These are phyloP conservation scores for Drosophila santomea DNA, from an alignment of 1,140 invertebrate genomes.

Conservation along the genomic window DNA sequence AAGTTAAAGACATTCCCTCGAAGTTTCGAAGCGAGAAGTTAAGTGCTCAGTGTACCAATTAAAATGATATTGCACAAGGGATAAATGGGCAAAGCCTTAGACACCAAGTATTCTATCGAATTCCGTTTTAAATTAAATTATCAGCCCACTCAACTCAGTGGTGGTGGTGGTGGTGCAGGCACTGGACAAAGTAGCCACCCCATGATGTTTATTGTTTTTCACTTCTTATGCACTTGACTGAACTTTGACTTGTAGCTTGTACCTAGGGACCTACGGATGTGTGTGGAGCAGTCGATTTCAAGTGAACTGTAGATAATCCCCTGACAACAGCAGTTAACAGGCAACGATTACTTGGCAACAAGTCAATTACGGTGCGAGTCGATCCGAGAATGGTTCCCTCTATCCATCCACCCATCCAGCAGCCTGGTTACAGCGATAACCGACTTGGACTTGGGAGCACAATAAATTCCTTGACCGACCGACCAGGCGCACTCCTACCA, in stretches of 20 bases:
- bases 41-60: conserved; percentile 2
- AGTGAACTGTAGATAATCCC: conserved; percentile 81
- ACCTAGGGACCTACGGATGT: background rate
- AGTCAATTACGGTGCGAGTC: conserved; percentile 66
- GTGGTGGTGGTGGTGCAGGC: background rate
- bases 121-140: conserved; percentile 31
- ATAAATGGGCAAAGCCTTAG: background rate
- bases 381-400: conserved; percentile 20
- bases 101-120: conserved; percentile 19
- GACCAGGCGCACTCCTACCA: conserved; percentile 10
- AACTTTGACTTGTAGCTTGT: conserved; percentile 33
- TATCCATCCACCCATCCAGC: background rate
- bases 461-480: conserved; percentile 68
- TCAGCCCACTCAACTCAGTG: background rate
- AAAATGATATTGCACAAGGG: conserved; percentile 10
- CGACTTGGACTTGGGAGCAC: conserved; percentile 49
- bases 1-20: no score
- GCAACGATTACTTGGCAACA: conserved; percentile 83
- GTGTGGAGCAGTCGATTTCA: conserved; percentile 62
- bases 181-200: background rate
- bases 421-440: conserved; percentile 70
- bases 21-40: background rate
- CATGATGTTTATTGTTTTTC: conserved; percentile 80
- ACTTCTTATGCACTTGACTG: conserved; percentile 72
- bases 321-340: conserved; percentile 82